Conservation (phyloP, 64 coral and sea anemone genomes). For the Porites australiensis region DNA sequence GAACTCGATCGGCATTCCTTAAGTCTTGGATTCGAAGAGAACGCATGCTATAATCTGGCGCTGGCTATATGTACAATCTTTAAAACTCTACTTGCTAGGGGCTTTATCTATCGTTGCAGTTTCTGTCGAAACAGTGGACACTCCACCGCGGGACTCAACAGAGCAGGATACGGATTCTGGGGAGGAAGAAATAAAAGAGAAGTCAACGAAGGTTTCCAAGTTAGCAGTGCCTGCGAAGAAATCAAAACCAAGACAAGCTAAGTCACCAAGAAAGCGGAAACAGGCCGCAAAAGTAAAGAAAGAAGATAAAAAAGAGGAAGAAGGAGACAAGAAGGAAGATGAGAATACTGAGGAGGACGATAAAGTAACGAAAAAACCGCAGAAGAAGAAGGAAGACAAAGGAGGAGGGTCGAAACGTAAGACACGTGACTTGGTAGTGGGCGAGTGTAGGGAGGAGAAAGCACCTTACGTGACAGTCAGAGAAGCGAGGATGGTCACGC, state of each 20-base stretch:
- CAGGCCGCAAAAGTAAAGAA: background rate
- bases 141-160: background rate
- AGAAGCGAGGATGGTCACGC: conserved; percentile 75
- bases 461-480: conserved; percentile 82
- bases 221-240: background rate
- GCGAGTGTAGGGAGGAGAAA: conserved; percentile 71
- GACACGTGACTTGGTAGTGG: background rate
- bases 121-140: background rate
- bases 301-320: background rate
- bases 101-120: background rate
- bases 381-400: conserved; percentile 2
- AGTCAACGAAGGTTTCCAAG: background rate
- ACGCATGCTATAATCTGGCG: too few species aligned
- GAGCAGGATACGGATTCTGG: background rate
- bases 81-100: background rate
- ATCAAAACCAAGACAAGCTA: background rate
- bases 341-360: background rate
- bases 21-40: too few species aligned
- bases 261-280: conserved; percentile 3
- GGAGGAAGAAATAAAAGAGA: background rate
- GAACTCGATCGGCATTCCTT: too few species aligned
- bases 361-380: background rate
- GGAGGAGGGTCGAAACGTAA: background rate
- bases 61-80: too few species aligned
- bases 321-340: background rate